phyloP scores from a whole-genome alignment of 2,797 vertebrate species.

The Onychomys torridus region DNA sequence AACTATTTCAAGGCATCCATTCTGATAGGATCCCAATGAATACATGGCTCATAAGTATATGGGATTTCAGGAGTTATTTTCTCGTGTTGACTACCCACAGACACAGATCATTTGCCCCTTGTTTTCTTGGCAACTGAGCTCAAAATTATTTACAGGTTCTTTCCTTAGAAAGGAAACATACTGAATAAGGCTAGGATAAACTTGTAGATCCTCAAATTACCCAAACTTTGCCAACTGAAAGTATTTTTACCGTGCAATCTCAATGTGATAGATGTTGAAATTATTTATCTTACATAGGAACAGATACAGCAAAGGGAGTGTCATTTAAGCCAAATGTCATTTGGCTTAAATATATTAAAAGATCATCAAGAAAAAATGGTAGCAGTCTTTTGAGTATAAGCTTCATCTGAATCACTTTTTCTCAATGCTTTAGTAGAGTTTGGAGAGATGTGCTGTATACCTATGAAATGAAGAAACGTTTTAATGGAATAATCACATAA shows the following conservation, averaged over 20 bases:
- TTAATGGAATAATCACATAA: conserved; percentile 24
- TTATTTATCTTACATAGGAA: background rate
- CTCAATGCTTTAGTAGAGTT: background rate
- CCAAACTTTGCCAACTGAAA: conserved; percentile 20
- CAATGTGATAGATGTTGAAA: background rate
- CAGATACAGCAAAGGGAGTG: background rate
- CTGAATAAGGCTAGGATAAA: conserved; percentile 34
- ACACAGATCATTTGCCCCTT: background rate
- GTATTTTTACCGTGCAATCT: background rate
- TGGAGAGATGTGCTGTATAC: background rate
- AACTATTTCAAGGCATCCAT: background rate
- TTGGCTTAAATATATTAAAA: conserved; percentile 21
- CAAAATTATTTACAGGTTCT: conserved; percentile 59
- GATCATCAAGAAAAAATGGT: conserved; percentile 21
- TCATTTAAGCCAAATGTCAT: background rate
- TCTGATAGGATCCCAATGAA: background rate
- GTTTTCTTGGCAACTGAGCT: conserved; percentile 14
- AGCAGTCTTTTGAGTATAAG: conserved; percentile 22
- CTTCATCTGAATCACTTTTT: background rate
- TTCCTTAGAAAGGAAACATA: conserved; percentile 59
- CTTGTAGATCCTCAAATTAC: conserved; percentile 40
- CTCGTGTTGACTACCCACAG: background rate
- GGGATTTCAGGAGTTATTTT: background rate
- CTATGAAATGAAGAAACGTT: conserved; percentile 9
- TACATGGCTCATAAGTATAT: background rate